Conservation (phyloP, 2,797 vertebrate genomes). For the Apodemus agrarius region DNA sequence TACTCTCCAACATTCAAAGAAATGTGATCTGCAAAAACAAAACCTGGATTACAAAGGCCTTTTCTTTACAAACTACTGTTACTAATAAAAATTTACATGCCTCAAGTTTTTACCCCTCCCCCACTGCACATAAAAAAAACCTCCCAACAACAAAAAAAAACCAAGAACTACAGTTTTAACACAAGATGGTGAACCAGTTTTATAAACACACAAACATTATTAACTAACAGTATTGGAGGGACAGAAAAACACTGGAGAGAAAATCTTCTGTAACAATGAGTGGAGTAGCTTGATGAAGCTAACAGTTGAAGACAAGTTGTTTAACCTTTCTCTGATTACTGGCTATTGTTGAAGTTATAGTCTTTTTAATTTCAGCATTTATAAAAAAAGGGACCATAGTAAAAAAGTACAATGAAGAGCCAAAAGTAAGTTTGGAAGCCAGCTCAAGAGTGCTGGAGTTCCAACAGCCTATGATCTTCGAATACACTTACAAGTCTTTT, state of each 20-base stretch:
- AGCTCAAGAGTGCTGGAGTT: not conserved
- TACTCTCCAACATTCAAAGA: conserved; percentile 69
- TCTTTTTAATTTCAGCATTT: not conserved
- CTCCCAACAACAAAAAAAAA: not conserved
- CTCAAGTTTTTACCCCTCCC: conserved; percentile 60
- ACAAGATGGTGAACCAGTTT: conserved; percentile 53
- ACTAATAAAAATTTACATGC: conserved; percentile 70
- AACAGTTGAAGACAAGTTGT: conserved; percentile 26
- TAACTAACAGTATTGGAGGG: conserved; percentile 38
- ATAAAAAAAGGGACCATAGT: conserved; percentile 28
- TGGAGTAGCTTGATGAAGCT: not conserved
- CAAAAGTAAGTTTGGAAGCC: not conserved
- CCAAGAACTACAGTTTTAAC: conserved; percentile 49
- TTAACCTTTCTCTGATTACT: not conserved
- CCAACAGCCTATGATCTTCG: not conserved
- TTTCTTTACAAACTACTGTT: conserved; percentile 72
- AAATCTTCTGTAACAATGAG: not conserved
- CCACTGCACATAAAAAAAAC: not conserved
- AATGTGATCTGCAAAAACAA: conserved; percentile 60
- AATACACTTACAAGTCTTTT: not conserved
- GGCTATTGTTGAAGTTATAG: conserved; percentile 26
- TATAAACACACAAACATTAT: conserved; percentile 62
- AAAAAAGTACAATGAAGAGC: not conserved
- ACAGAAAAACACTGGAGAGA: not conserved
- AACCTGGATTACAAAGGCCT: conserved; percentile 57